phyloP scores from a whole-genome alignment of 2,888 invertebrate genomes.

The Sinohyriopsis cumingii region DNA sequence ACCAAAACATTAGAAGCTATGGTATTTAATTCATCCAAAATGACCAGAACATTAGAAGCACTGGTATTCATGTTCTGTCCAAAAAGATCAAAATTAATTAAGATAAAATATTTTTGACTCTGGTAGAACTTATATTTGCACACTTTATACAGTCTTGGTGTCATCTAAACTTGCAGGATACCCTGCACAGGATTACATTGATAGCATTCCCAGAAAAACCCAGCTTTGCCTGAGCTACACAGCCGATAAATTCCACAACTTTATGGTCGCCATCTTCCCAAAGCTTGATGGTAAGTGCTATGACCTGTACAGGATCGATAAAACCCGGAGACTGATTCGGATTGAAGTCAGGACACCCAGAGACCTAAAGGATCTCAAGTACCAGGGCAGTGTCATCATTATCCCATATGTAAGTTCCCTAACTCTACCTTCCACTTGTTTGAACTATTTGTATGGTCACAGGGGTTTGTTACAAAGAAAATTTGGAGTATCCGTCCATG shows the following conservation, averaged over 20 bases:
- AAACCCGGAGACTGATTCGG: constrained; percentile 45
- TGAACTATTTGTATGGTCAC: no score
- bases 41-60: no score
- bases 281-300: constrained; percentile 37
- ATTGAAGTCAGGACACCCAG: constrained; percentile 43
- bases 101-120: no score
- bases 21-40: no score
- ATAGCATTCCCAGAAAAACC: constrained; percentile 44
- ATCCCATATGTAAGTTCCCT: constrained; percentile 50
- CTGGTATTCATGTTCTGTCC: no score
- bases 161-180: constrained; percentile 28
- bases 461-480: no score
- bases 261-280: constrained; percentile 36
- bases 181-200: constrained; percentile 44
- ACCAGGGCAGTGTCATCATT: constrained; percentile 51
- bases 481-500: no score
- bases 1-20: no score
- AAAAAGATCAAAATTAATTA: no score
- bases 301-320: constrained; percentile 50
- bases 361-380: constrained; percentile 48
- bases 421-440: not conserved
- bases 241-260: constrained; percentile 33
- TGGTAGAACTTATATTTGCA: no score
- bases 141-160: no score
- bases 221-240: constrained; percentile 35